Evolutionary conservation across 1,140 invertebrate genomes (phyloP), one percentile per base, ranked within the genome.

Genomic region (Cydia splendana): DNA sequence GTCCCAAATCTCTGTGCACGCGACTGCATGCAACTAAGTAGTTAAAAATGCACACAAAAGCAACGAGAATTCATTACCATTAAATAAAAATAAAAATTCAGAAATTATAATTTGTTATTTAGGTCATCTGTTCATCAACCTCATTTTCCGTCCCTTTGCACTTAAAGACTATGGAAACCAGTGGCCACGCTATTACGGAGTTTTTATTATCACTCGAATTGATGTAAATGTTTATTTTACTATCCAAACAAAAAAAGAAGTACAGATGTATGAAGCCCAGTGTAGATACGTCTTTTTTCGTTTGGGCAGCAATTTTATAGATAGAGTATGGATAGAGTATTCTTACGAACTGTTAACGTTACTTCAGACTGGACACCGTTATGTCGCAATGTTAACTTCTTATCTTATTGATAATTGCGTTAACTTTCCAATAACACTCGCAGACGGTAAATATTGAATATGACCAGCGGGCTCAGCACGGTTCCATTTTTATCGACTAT

Each of bases 181-280:
- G 75, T 76, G 74, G 71, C 67, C 62, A 62, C 65, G 57, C 75
- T 69, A 67, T 79, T 76, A 75, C 15, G 15, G 28, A 42, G 10
- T 73, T 79, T 24, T 76, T 76, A 79, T 79, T 76, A 57, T 34
- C 77, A 65, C 65, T 69, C 77, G 75, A 81, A 81, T 77, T 76
- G 76, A 77, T 77, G 76, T 78, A 74, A 80, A 76, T 81, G 79
- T 78, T 77, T 77, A 80, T 78, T 80, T 80, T 78, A 76, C 65
- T 76, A 30, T 62, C 53, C 62, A 51, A 76, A 79, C 73, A 75
- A 75, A 65, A 77, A 30, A 24, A 20, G 20, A 2, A 12, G 0
- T 10, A 10, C 18, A 3, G 9, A 62, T 62, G 10, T 62, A 62
- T 10, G 7, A 62, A 20, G 7, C 9, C 57, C 57, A 62, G 0